These are phyloP conservation scores for Biston stratarius DNA, from an alignment of 2,888 invertebrate species.

Conservation along the genomic window DNA sequence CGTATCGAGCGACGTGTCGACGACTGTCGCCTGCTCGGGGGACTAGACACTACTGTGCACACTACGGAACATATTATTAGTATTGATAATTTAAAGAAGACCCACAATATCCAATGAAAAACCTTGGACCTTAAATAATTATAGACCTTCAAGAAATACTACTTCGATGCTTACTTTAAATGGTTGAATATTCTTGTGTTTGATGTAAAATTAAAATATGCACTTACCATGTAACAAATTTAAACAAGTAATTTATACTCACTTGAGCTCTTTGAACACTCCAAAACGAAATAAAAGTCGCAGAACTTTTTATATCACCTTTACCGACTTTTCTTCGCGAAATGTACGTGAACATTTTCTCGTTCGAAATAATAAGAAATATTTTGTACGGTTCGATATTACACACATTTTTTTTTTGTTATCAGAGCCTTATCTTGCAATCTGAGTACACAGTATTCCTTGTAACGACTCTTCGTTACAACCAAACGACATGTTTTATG, in stretches of 20 bases:
- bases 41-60: constrained; percentile 25
- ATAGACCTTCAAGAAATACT: too few relatives aligned
- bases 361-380: constrained; percentile 40
- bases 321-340: constrained; percentile 26
- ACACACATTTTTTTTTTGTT: constrained; percentile 49
- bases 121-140: too few relatives aligned
- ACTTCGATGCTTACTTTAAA: too few relatives aligned
- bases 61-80: neutral
- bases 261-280: neutral
- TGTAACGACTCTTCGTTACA: constrained; percentile 74
- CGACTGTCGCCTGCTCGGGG: constrained; percentile 16
- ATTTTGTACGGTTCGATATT: constrained; percentile 58
- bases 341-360: constrained; percentile 32
- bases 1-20: constrained; percentile 47
- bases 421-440: constrained; percentile 71
- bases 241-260: neutral
- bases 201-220: too few relatives aligned
- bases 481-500: constrained; percentile 60
- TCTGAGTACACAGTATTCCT: constrained; percentile 73
- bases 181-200: too few relatives aligned
- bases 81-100: too few relatives aligned
- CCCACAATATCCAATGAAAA: too few relatives aligned
- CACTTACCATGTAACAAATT: too few relatives aligned
- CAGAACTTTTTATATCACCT: constrained; percentile 28
- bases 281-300: constrained; percentile 2